A percentile compares a stretch with the other conserved stretches of the same genome.
Evolutionary conservation across 1,140 invertebrate species (phyloP).

Genomic region (Steinernema khuongi): DNA sequence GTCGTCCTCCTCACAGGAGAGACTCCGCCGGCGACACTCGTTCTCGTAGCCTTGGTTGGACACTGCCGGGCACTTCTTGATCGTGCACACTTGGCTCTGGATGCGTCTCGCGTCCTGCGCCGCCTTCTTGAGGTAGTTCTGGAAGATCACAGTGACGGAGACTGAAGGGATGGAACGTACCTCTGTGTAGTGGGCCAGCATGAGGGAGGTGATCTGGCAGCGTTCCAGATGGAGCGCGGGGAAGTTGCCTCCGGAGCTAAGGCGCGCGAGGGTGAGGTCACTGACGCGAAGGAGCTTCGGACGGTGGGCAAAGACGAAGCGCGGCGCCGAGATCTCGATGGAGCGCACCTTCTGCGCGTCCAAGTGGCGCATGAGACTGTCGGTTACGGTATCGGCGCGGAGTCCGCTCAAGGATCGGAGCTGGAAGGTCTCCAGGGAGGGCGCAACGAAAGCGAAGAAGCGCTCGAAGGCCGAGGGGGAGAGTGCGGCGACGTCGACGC

Average conservation of each 20-base stretch:
- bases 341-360: background rate
- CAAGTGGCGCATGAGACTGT: background rate
- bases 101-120: background rate
- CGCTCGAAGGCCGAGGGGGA: background rate
- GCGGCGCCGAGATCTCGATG: background rate
- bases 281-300: background rate
- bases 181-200: slow-evolving; percentile 4
- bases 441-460: background rate
- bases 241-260: background rate
- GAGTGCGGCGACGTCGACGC: background rate
- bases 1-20: background rate
- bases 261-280: background rate
- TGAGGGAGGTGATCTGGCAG: slow-evolving; percentile 4
- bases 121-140: background rate
- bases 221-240: background rate
- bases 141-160: background rate
- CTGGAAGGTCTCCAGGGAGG: background rate
- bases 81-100: background rate
- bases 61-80: background rate
- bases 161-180: background rate
- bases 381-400: background rate
- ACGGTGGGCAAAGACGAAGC: background rate
- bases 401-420: background rate
- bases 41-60: background rate
- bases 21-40: background rate